phyloP scores from a whole-genome alignment of 2,113 vertebrate genomes.

The Phaetusa simplex region DNA sequence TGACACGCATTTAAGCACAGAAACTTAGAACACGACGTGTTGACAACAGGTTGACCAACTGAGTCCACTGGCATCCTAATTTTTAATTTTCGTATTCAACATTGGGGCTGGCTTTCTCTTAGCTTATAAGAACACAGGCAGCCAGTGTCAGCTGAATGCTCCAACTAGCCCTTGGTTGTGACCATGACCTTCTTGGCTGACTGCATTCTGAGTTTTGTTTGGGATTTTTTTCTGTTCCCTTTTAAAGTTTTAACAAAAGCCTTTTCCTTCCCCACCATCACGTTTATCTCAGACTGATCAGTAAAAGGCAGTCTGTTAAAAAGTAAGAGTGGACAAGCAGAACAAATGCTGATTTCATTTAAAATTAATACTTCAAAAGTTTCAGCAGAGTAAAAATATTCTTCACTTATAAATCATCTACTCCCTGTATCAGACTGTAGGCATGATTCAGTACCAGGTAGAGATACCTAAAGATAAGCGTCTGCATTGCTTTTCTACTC shows the following conservation, averaged over 20 bases:
- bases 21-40: rapidly evolving
- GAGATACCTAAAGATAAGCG: background rate
- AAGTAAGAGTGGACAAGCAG: background rate
- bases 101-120: background rate
- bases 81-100: background rate
- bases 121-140: background rate
- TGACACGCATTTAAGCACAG: background rate
- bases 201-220: background rate
- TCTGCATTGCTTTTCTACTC: background rate
- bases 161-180: background rate
- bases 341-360: background rate
- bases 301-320: background rate
- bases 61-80: background rate
- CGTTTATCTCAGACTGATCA: background rate
- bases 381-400: background rate
- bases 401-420: background rate
- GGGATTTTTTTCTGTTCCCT: background rate
- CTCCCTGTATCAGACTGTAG: background rate
- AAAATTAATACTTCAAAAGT: background rate
- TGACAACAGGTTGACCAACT: background rate
- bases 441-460: background rate
- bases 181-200: background rate
- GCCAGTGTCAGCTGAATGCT: background rate
- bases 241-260: background rate
- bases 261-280: background rate